A percentile compares a stretch with the other conserved stretches of the same genome.
Evolutionary conservation across 2,113 vertebrate species (phyloP).

Genomic region (Megaceryle maxima): DNA sequence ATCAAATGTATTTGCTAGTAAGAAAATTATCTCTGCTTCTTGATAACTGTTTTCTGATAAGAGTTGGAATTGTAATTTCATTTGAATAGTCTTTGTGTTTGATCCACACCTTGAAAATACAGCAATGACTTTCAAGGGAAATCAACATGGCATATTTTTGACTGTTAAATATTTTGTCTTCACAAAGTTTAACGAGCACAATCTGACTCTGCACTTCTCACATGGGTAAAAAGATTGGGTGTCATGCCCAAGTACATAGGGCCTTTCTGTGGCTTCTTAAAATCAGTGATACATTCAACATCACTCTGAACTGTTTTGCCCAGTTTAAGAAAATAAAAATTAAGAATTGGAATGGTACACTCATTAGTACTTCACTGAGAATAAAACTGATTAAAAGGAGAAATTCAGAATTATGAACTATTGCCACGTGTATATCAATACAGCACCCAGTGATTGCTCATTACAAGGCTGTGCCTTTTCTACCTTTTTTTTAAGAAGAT

Average conservation of each 20-base stretch:
- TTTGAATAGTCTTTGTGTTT: background rate
- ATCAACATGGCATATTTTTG: background rate
- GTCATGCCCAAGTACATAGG: background rate
- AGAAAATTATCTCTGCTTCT: background rate
- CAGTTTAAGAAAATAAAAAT: background rate
- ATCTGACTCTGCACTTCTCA: background rate
- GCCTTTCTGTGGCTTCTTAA: background rate
- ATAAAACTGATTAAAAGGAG: background rate
- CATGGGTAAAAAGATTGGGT: fast-evolving
- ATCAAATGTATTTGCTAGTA: background rate
- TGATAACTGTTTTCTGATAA: background rate
- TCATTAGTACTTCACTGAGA: background rate
- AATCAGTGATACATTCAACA: background rate
- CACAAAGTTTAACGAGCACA: background rate
- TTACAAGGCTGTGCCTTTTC: background rate
- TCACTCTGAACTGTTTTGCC: background rate
- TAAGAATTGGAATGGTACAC: background rate
- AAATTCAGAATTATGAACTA: background rate
- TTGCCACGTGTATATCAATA: background rate
- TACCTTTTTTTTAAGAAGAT: background rate
- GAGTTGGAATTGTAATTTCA: background rate
- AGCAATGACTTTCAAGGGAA: background rate
- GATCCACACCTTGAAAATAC: background rate
- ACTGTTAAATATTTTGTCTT: background rate
- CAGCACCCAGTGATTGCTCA: background rate